Evolutionary conservation across 2,888 invertebrate species (phyloP).

Genomic region (Drosophila melanosoma): DNA sequence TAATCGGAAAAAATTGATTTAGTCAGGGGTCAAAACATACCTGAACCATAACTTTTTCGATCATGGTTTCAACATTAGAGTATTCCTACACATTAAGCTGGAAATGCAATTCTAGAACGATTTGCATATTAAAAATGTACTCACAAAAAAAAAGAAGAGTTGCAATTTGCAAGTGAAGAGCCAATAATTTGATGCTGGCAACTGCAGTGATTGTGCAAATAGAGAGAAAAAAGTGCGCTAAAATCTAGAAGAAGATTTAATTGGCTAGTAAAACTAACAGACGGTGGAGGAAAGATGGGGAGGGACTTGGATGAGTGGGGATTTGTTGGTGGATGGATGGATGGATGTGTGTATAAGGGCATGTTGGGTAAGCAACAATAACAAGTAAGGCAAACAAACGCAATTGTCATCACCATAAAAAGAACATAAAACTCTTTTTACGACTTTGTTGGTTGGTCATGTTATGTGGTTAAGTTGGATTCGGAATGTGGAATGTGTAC

Average conservation of each 20-base stretch:
- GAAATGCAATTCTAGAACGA: not conserved
- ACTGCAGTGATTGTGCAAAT: slow-evolving; percentile 18
- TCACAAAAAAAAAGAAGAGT: not conserved
- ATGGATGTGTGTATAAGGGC: slow-evolving; percentile 62
- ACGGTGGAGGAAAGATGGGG: not conserved
- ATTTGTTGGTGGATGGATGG: not conserved
- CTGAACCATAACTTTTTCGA: too few relatives aligned
- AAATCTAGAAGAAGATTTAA: slow-evolving; percentile 12
- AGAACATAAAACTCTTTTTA: slow-evolving; percentile 81
- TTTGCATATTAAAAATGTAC: not conserved
- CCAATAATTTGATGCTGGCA: slow-evolving; percentile 76
- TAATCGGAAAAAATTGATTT: not conserved
- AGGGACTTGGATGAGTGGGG: slow-evolving; percentile 41
- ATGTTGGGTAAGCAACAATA: slow-evolving; percentile 71
- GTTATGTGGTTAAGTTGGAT: slow-evolving; percentile 40
- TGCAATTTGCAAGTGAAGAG: slow-evolving; percentile 32
- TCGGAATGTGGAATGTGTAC: slow-evolving; percentile 4
- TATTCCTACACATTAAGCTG: too few relatives aligned
- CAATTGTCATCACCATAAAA: slow-evolving; percentile 82
- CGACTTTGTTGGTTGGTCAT: slow-evolving; percentile 69
- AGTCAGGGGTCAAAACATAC: too few relatives aligned
- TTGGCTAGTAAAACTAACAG: slow-evolving; percentile 23
- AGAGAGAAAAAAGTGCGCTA: slow-evolving; percentile 9
- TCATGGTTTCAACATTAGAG: too few relatives aligned
- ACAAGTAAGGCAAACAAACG: slow-evolving; percentile 51